These are phyloP conservation scores for Drepana arcuata DNA, from an alignment of 1,140 invertebrate genomes.

Conservation along the genomic window DNA sequence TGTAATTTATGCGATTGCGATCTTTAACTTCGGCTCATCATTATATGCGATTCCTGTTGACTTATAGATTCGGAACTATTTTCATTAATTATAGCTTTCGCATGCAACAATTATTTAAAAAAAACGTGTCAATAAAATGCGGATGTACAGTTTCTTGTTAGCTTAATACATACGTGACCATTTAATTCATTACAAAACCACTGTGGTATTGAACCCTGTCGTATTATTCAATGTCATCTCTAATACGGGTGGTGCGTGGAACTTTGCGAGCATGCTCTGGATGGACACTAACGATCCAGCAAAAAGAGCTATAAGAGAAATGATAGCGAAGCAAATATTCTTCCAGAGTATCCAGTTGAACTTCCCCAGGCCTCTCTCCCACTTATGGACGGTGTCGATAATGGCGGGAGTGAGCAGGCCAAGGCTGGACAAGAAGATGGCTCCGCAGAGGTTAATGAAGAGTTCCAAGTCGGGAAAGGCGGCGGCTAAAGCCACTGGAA, in stretches of 20 bases:
- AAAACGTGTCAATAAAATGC: no score
- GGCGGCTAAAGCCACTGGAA: constrained; percentile 81
- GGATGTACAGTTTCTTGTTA: no score
- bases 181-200: no score
- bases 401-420: constrained; percentile 89
- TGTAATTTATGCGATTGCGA: no score
- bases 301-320: constrained; percentile 77
- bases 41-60: no score
- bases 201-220: no score
- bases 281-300: constrained; percentile 78
- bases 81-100: no score
- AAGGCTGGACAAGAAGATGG: constrained; percentile 87
- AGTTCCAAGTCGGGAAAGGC: constrained; percentile 87
- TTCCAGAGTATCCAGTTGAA: constrained; percentile 79
- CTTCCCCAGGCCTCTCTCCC: constrained; percentile 75
- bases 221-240: constrained; percentile 20
- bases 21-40: no score
- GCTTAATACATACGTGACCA: no score
- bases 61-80: no score
- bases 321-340: constrained; percentile 75
- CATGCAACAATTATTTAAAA: no score
- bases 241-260: constrained; percentile 10
- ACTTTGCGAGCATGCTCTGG: constrained; percentile 66
- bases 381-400: constrained; percentile 83
- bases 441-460: constrained; percentile 91